Percentiles rank a stretch among this genome's conserved stretches.
phyloP scores from a whole-genome alignment of 1,140 invertebrate species.

The Ridgeia piscesae region DNA sequence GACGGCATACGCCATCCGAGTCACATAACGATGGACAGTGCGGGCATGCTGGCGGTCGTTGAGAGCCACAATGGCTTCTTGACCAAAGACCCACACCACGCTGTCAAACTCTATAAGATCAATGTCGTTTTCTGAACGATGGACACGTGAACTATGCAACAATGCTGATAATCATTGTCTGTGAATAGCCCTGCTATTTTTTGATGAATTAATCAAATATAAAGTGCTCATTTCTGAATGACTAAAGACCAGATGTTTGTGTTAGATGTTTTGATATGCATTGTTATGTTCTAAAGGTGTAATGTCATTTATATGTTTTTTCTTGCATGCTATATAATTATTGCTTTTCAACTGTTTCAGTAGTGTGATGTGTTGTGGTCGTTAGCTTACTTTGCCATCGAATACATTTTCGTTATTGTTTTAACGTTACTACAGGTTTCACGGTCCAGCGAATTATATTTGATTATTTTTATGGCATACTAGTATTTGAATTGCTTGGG shows the following conservation, averaged over 20 bases:
- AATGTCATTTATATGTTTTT: not conserved
- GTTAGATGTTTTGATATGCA: not conserved
- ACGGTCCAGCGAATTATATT: not conserved
- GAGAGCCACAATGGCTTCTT: slow-evolving; percentile 22
- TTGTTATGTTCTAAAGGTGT: not conserved
- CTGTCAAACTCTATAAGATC: slow-evolving; percentile 16
- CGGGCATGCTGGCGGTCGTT: slow-evolving; percentile 11
- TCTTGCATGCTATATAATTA: not conserved
- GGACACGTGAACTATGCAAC: not conserved
- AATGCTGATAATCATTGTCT: not conserved
- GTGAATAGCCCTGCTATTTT: not conserved
- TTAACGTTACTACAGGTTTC: not conserved
- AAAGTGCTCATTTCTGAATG: not conserved
- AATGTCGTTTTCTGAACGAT: slow-evolving; percentile 4
- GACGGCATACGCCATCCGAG: slow-evolving; percentile 19
- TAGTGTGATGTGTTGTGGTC: not conserved
- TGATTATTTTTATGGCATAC: not conserved
- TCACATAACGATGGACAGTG: slow-evolving; percentile 3
- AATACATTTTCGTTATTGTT: not conserved
- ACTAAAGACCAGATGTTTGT: not conserved
- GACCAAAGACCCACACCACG: slow-evolving; percentile 25
- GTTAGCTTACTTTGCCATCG: not conserved
- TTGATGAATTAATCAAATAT: not conserved
- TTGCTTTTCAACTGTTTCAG: not conserved
- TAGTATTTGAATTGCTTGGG: not conserved